Conservation (phyloP, 2,888 invertebrate genomes). For the Julus scanicus region DNA sequence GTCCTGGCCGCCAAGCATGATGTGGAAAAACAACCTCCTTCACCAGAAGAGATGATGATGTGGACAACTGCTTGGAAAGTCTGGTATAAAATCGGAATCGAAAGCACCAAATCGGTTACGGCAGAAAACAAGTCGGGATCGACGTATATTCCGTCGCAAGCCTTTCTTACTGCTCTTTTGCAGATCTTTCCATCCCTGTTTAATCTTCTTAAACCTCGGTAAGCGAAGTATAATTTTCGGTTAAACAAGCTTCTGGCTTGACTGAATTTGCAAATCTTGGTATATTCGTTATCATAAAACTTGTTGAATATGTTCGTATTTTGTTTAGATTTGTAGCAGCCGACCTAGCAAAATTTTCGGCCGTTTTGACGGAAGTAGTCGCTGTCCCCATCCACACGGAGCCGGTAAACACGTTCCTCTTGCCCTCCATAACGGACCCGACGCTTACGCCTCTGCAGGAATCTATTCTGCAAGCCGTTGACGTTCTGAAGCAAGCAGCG, state of each 20-base stretch:
- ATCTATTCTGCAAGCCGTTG: constrained; percentile 85
- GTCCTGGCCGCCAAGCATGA: constrained; percentile 67
- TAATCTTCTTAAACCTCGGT: constrained; percentile 84
- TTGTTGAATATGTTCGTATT: neutral
- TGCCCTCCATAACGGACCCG: constrained; percentile 82
- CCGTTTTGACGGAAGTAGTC: constrained; percentile 79
- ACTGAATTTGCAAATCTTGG: too few relatives aligned
- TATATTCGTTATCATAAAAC: too few relatives aligned
- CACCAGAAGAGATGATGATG: constrained; percentile 63
- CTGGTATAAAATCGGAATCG: constrained; percentile 88
- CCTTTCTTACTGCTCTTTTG: constrained; percentile 91
- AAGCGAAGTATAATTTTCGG: constrained; percentile 61
- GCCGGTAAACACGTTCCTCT: constrained; percentile 78
- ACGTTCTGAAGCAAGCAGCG: constrained; percentile 82
- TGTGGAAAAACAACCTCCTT: neutral
- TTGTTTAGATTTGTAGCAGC: constrained; percentile 71
- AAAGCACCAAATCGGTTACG: constrained; percentile 72
- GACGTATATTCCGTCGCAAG: constrained; percentile 86
- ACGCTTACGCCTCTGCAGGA: constrained; percentile 85
- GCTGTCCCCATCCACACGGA: constrained; percentile 84
- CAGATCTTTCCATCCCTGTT: constrained; percentile 97
- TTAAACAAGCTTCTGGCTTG: neutral
- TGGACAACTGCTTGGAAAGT: constrained; percentile 74
- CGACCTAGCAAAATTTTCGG: constrained; percentile 84
- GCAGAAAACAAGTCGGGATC: constrained; percentile 61